Conservation (phyloP, 2,113 vertebrate genomes). For the Oenanthe melanoleuca region DNA sequence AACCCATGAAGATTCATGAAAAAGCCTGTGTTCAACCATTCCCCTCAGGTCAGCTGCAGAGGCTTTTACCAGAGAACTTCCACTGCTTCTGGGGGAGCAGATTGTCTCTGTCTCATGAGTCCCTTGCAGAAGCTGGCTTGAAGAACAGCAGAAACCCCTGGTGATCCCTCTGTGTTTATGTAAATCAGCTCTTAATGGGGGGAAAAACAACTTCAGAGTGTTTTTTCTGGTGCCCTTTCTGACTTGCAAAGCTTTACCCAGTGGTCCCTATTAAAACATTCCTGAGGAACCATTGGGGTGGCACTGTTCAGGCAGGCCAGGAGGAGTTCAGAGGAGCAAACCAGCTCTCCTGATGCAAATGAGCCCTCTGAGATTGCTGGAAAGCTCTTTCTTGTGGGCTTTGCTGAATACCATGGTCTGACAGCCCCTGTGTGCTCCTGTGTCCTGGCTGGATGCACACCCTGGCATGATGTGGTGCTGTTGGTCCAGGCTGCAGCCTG, state of each 20-base stretch:
- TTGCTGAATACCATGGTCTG: background rate
- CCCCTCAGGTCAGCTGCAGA: background rate
- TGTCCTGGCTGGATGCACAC: background rate
- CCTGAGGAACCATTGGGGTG: background rate
- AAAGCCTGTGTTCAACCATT: background rate
- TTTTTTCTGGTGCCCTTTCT: background rate
- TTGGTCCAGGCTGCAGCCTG: background rate
- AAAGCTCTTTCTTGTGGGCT: conserved; percentile 26
- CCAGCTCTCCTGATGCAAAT: background rate
- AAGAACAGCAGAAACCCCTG: background rate
- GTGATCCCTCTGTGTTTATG: background rate
- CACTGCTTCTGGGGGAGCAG: background rate
- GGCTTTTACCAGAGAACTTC: background rate
- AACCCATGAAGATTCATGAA: background rate
- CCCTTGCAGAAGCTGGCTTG: background rate
- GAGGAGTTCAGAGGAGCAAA: background rate
- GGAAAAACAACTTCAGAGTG: background rate
- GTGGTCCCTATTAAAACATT: background rate
- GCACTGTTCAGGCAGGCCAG: background rate
- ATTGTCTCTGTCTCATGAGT: background rate
- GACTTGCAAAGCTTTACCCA: background rate
- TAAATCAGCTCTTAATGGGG: background rate
- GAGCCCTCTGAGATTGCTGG: background rate
- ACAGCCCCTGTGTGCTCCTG: background rate
- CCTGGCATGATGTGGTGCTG: background rate